A percentile compares a stretch with the other conserved stretches of the same genome.
These are phyloP conservation scores for Peucedramus taeniatus DNA, from an alignment of 2,113 vertebrate species.

Conservation along the genomic window DNA sequence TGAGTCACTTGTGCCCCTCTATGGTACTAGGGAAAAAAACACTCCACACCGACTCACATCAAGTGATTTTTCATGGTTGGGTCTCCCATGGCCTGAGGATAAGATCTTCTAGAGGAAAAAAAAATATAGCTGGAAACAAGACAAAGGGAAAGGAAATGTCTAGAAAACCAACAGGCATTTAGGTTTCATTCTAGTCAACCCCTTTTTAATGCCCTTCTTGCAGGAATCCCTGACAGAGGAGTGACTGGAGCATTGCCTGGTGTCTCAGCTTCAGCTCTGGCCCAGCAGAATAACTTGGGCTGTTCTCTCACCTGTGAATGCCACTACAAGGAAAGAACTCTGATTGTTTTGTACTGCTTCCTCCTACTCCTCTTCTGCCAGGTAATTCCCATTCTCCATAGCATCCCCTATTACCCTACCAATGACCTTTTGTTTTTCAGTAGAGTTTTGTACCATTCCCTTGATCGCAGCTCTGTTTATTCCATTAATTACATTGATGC, in stretches of 20 bases:
- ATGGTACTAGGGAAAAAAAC: not conserved
- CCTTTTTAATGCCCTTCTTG: not conserved
- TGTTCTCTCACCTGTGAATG: not conserved
- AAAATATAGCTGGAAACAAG: not conserved
- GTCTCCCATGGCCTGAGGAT: not conserved
- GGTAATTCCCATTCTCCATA: not conserved
- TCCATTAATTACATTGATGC: not conserved
- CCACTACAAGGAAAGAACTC: not conserved
- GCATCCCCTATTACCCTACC: not conserved
- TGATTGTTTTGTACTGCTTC: not conserved
- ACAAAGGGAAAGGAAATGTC: not conserved
- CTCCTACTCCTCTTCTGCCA: not conserved
- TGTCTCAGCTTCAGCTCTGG: not conserved
- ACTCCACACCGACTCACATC: not conserved
- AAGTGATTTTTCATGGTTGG: not conserved
- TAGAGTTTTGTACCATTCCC: not conserved
- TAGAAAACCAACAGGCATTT: not conserved
- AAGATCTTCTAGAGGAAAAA: not conserved
- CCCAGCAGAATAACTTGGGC: not conserved
- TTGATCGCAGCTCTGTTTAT: not conserved
- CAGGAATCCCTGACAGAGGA: not conserved
- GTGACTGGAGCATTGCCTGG: not conserved
- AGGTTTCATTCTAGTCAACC: not conserved
- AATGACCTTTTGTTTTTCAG: not conserved
- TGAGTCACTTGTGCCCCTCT: not conserved